A percentile compares a stretch with the other conserved stretches of the same genome.
These are phyloP conservation scores for Metaphire vulgaris DNA, from an alignment of 1,140 invertebrate species.

Conservation along the genomic window DNA sequence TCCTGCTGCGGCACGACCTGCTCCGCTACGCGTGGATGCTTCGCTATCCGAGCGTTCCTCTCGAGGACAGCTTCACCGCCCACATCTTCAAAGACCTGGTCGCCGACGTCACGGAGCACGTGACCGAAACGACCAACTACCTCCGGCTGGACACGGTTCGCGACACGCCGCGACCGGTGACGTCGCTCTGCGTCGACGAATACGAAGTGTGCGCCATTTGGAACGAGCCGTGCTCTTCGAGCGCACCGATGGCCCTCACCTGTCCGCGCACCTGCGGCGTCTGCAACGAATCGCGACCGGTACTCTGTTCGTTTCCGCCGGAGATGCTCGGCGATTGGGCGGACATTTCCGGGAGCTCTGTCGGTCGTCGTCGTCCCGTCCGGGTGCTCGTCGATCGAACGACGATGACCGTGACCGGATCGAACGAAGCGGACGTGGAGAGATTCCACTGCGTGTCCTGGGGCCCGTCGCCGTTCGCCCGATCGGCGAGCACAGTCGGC, in stretches of 20 bases:
- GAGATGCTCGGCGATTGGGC: constrained; percentile 19
- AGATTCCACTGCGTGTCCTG: constrained; percentile 22
- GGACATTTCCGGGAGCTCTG: neutral
- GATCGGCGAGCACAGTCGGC: neutral
- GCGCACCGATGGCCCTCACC: constrained; percentile 14
- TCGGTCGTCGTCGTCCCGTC: neutral
- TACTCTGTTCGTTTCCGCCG: constrained; percentile 13
- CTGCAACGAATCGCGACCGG: constrained; percentile 23
- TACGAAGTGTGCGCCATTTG: constrained; percentile 18
- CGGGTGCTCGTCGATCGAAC: neutral
- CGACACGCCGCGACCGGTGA: constrained; percentile 23
- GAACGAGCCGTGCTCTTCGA: constrained; percentile 9
- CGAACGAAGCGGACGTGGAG: neutral
- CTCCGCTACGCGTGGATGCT: constrained; percentile 23
- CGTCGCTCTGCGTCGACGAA: constrained; percentile 27
- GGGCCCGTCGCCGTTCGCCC: neutral
- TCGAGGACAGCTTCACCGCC: constrained; percentile 19
- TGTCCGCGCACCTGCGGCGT: constrained; percentile 27
- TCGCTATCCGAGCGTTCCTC: neutral
- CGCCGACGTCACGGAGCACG: neutral
- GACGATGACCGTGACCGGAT: neutral
- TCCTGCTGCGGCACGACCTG: constrained; percentile 12
- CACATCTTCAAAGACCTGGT: constrained; percentile 20
- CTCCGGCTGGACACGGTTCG: constrained; percentile 21
- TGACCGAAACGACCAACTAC: constrained; percentile 7